Base-by-base conservation (phyloP, 2,113 vertebrate species). In the Dicentrarchus labrax region DNA sequence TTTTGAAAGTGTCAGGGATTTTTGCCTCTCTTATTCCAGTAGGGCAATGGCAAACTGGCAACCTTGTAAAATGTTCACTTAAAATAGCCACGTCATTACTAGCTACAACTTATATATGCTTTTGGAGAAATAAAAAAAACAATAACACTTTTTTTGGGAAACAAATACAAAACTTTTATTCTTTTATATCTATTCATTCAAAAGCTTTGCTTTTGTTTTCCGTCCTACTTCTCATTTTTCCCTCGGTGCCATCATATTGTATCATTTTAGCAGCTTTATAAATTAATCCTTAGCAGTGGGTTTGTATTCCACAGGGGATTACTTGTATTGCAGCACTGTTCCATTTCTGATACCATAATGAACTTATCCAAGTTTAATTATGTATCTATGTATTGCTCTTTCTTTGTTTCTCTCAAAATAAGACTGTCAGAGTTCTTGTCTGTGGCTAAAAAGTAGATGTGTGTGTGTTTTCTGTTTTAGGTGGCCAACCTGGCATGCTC, bases 401-500 rank as follows among this genome's bases (percentile, higher is more conserved):
- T 78, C 36, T 80, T 43, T 83, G 15, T 59, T 80, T 75, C 43
- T 56, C 13, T 79, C 22, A 66, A 50, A 77, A 78, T 66, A 59
- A 56, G 3, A 39, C 19, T 70, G 16, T 54, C 2, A 6, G 6
- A 69, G 8, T 67, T 6, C 24, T 47, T 64, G 45, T 77, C 51
- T 81, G 62, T 74, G 36, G 24, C 50, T 73, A 47, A 74, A 70
- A 43, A 73, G 21, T 61, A 50, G 9, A 19, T 50, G 38, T 65
- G 16, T 89, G 53, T 81, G 19, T 80, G 48, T 80, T 13, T 80
- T 71, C 80, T 73, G n/a, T 53, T 9, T 88, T 66, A 78, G 98
- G 98, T 99, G 85, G 98, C 98, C 87, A 99, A 99, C 93, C 91
- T 99, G 92, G 98, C 98, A 59, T 99, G 98, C 88, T 99, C 98